A percentile compares a stretch with the other conserved stretches of the same genome.
phyloP scores from a whole-genome alignment of 1,140 invertebrate species.

The Harlomillsia oculata region DNA sequence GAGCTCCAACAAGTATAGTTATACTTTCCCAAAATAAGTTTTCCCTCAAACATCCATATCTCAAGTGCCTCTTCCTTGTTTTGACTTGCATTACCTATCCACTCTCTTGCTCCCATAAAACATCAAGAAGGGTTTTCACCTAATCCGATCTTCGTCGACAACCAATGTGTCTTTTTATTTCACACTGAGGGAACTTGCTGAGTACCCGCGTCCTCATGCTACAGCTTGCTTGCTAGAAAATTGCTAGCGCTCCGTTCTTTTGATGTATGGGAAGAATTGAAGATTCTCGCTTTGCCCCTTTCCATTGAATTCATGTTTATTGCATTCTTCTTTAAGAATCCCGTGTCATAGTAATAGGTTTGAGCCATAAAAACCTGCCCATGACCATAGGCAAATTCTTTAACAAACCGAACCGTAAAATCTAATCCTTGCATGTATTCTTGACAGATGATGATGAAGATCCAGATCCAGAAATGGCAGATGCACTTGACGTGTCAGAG shows the following conservation, averaged over 20 bases:
- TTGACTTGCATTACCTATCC: slow-evolving; percentile 22
- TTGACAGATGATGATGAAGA: slow-evolving; percentile 20
- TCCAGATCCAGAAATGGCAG: slow-evolving; percentile 26
- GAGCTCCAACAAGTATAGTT: too few relatives aligned
- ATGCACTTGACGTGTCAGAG: slow-evolving; percentile 17
- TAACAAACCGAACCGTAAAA: slow-evolving; percentile 7
- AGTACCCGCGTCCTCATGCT: too few relatives aligned
- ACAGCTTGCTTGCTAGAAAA: too few relatives aligned
- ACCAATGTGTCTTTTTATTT: slow-evolving; percentile 13
- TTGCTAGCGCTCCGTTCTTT: too few relatives aligned
- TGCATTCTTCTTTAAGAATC: too few relatives aligned
- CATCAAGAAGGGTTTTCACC: slow-evolving; percentile 20
- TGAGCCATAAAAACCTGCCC: too few relatives aligned
- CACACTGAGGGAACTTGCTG: too few relatives aligned
- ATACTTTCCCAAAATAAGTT: slow-evolving; percentile 24
- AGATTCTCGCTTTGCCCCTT: too few relatives aligned
- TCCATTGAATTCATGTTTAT: too few relatives aligned
- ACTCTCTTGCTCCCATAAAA: slow-evolving; percentile 16
- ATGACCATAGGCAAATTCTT: too few relatives aligned
- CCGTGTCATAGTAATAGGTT: too few relatives aligned
- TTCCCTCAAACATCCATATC: slow-evolving; percentile 22
- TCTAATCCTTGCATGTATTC: slow-evolving; percentile 11
- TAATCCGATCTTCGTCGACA: slow-evolving; percentile 21
- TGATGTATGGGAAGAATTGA: too few relatives aligned
- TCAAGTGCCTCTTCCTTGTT: slow-evolving; percentile 18